Evolutionary conservation across 2,113 vertebrate species (phyloP), one percentile per base, ranked within the genome.

Genomic region (Anguilla rostrata): DNA sequence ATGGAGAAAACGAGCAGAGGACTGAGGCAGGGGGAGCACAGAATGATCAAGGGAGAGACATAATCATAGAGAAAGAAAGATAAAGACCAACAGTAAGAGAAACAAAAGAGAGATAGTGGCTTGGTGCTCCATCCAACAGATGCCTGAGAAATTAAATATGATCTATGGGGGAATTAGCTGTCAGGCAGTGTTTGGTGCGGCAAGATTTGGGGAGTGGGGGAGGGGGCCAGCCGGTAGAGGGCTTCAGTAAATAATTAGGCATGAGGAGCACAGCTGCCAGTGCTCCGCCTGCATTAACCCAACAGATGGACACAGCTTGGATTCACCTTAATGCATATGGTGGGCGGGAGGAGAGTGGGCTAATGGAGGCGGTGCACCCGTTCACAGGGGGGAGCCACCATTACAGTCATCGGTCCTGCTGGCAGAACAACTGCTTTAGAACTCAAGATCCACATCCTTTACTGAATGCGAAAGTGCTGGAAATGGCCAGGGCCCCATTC

Each of bases 241-340:
- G 43, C n/a, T 26, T 26, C 83, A 39, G 83, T 85, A 91, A 90
- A 92, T 91, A 89, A 89, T 91, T 60, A 88, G 88, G 86, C 22
- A 84, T 89, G 89, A 29, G 66, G 49, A 82, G 88, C 86, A 7
- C 90, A 94, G 92, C 92, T 94, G 93, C 91, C 91, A 92, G 85
- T 87, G 90, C 86, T 83, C 89, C 83, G 83, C 39, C 87, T 87
- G 87, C 91, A 95, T 92, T 95, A 94, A 91, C 90, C 87, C 75
- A 89, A 93, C 95, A 96, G 96, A 96, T 94, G 93, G 92, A 91
- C 81, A 89, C 89, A 86, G 87, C 91, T 91, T 91, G 92, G 92
- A 88, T 91, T 94, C 92, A 90, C 88, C 92, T 90, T 89, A 90
- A 91, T 93, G 92, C 94, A 95, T 94, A 95, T 94, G 94, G 92